Base-by-base conservation (phyloP, 2,888 invertebrate species). In the Amphipyra tragopoginis region DNA sequence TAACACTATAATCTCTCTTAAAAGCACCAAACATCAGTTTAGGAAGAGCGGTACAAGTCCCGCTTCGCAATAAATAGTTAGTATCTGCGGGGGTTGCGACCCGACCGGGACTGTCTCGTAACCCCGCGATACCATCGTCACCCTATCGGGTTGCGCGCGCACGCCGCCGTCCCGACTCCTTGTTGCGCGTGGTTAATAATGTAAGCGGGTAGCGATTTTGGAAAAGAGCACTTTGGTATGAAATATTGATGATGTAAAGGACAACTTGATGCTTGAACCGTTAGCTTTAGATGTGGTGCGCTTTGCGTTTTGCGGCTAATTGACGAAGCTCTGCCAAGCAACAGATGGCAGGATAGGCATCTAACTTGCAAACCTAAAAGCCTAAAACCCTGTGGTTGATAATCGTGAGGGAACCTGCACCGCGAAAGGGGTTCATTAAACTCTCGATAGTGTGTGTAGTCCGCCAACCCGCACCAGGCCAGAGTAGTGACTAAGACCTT, bases 141-240 rank as follows among this genome's bases (percentile, higher is more conserved):
- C 82, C 77, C 86, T 80, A 83, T 65, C 54, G 75, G 15, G 76
- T 7, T 89, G 91, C 91, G 91, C 91, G 91, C 91, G 91, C 91
- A 90, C 10, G 43, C 50, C 10, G 9, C 40, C 56, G 70, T 65
- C 80, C 81, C 82, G 80, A 76, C 82, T 65, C 75, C 69, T 73
- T 72, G 67, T 74, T 49, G 62, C 54, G 65, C 64, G 34, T 56
- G 77, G 67, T 71, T 7, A 13, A 43, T 51, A 59, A 1, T 26
- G 72, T 51, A 44, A 77, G 78, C 79, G 66, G 13, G 0, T 2
- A 81, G 83, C 82, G 83, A 29, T 40, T 36, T 21, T 7, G 10
- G 11, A 36, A 10, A 33, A 33, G 33, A 33, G 9, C n/a, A n/a
- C n/a, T n/a, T n/a, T n/a, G n/a, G n/a, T 8, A 33, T 33, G 33